Conservation (phyloP, 2,888 invertebrate genomes). For the Nysson spinosus region DNA sequence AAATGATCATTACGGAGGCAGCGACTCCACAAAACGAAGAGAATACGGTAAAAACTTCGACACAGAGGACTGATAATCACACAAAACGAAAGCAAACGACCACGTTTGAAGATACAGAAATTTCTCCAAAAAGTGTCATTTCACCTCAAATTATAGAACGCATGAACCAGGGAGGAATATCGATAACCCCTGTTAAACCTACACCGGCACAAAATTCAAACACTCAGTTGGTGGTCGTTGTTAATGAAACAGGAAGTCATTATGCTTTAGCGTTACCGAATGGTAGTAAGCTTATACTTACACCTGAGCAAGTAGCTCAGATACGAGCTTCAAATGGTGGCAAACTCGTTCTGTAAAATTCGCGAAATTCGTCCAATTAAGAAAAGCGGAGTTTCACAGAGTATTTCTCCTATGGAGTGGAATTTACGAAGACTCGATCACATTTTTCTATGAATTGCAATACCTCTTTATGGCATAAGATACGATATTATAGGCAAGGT, state of each 20-base stretch:
- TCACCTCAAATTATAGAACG: constrained; percentile 71
- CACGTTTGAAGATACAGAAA: constrained; percentile 54
- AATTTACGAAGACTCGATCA: no score
- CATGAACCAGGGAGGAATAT: constrained; percentile 74
- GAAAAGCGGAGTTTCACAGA: no score
- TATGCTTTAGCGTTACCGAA: constrained; percentile 75
- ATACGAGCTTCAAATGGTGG: constrained; percentile 76
- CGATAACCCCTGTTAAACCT: constrained; percentile 71
- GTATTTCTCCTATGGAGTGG: no score
- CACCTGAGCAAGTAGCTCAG: constrained; percentile 75
- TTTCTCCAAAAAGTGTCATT: constrained; percentile 51
- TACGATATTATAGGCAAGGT: no score
- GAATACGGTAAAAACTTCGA: constrained; percentile 23
- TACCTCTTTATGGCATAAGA: no score
- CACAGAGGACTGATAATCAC: constrained; percentile 4
- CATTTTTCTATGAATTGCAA: no score
- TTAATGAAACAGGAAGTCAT: constrained; percentile 75
- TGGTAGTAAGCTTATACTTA: constrained; percentile 75
- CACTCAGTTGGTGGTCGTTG: constrained; percentile 73
- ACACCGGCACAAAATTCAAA: constrained; percentile 48
- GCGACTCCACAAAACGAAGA: constrained; percentile 21
- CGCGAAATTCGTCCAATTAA: background rate
- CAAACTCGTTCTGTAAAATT: constrained; percentile 68
- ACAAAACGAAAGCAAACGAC: constrained; percentile 46
- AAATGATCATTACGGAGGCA: constrained; percentile 71